Conservation (phyloP, 2,888 invertebrate genomes). For the Steromphala cineraria region DNA sequence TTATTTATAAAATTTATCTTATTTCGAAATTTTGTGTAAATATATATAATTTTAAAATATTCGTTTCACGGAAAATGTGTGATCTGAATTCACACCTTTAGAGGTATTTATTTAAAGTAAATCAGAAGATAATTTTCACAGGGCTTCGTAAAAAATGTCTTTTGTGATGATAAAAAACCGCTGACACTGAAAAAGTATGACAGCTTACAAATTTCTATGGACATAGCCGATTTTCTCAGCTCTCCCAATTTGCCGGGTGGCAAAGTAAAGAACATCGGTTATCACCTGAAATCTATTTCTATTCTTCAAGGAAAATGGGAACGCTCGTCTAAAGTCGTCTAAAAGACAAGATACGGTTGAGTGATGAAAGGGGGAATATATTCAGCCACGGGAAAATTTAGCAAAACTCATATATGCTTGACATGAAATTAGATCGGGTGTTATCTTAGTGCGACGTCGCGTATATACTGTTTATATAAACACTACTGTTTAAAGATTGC, state of each 20-base stretch:
- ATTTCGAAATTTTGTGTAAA: no score
- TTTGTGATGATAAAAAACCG: neutral
- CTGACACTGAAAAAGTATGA: neutral
- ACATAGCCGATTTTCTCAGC: slow-evolving; percentile 1
- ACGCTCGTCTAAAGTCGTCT: neutral
- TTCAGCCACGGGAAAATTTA: neutral
- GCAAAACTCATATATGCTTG: slow-evolving; percentile 3
- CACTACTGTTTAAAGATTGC: neutral
- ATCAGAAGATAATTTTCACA: no score
- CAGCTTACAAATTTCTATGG: slow-evolving; percentile 2
- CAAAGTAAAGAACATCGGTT: neutral
- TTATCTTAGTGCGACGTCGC: neutral
- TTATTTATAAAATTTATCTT: no score
- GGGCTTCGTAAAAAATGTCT: no score
- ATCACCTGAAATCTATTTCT: slow-evolving; percentile 10
- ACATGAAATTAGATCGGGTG: neutral
- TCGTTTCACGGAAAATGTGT: no score
- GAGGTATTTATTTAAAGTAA: no score
- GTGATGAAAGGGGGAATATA: neutral
- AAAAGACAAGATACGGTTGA: neutral
- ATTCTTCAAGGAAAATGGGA: neutral
- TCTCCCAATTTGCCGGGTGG: slow-evolving; percentile 12
- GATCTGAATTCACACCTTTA: no score
- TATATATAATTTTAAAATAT: no score
- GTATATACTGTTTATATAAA: neutral